Base-by-base conservation (phyloP, 2,113 vertebrate species). In the Nibea coibor region DNA sequence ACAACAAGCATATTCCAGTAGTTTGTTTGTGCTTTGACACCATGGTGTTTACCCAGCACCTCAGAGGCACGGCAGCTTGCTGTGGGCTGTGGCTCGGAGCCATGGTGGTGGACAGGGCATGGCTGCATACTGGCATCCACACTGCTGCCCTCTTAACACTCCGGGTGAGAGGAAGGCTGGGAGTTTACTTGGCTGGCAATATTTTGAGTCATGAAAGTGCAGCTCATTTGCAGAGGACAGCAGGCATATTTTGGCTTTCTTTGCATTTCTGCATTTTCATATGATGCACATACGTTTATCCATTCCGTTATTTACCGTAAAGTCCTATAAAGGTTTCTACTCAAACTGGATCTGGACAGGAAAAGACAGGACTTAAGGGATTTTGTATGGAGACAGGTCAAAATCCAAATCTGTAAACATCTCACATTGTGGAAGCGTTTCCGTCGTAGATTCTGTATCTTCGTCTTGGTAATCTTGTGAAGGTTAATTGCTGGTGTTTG, bases 11-110 rank as follows among this genome's bases (percentile, higher is more conserved):
- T 81, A 80, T 91, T 89, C 88, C 87, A 80, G 48, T 57, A 85
- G 88, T 87, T 85, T 92, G 90, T 91, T 91, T 91, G 86, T 90
- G 71, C 78, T 88, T 83, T 81, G 87, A 87, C 78, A 86, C 88
- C 67, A n/a, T 75, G 68, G 77, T 92, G 88, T 91, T 93, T 90
- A 80, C 73, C 82, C 84, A 87, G 85, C 78, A 88, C 91, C 90
- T 92, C 92, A 86, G 90, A 83, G 79, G 78, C 82, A 82, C 66
- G 76, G 82, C 85, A 73, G 71, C 67, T 11, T 42, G 78, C 83
- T 89, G 90, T 70, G 87, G 89, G 80, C 82, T 77, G 85, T 85
- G 91, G 89, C 85, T 67, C 24, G 0, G 76, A 54, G 81, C 90
- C 90, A 87, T 39, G 69, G 75, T 76, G 88, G 88, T 90, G 84